Base-by-base conservation (phyloP, 2,888 invertebrate genomes). In the Xanthorhoe designata region DNA sequence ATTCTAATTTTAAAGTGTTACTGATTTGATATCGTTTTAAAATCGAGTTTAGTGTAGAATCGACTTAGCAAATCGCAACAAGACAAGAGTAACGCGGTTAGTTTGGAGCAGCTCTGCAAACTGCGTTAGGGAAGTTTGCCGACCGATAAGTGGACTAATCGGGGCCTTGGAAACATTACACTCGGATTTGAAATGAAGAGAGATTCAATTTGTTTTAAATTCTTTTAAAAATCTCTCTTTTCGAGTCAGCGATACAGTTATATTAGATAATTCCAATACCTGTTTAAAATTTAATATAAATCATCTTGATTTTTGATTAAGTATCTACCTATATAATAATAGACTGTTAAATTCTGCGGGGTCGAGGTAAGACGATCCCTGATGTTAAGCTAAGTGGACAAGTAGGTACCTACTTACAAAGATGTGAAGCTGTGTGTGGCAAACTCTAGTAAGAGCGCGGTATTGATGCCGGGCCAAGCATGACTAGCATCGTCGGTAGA, bases 121-220 rank as follows among this genome's bases (percentile, higher is more conserved):
- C 83, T 81, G 69, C 69, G 81, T 90, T 89, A 88, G 70, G 64
- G 71, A 86, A 90, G 87, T 90, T 91, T 88, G 82, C 78, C 77
- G 79, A 83, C 84, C 84, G 82, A 86, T 86, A 85, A 85, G 80
- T 82, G 83, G 78, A 78, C 80, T 81, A 84, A 85, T 79, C 81
- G 82, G 81, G 75, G 79, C 78, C 71, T 75, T 78, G 75, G 76
- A 78, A 82, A 78, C 76, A 74, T 77, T 76, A 79, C 75, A 54
- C 47, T 6, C 15, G 38, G 58, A 53, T 45, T 47, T 32, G 15
- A 53, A 53, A 32, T n/a, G 3, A 17, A 19, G 45, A 42, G 19
- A 18, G 13, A 76, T 77, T 75, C 63, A 70, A 71, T 59, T 73
- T 71, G 71, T 71, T 72, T 73, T 66, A 68, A 71, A 38, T 38